These are phyloP conservation scores for Drosophila sp. DNA, from an alignment of 1,140 invertebrate genomes.

Conservation along the genomic window DNA sequence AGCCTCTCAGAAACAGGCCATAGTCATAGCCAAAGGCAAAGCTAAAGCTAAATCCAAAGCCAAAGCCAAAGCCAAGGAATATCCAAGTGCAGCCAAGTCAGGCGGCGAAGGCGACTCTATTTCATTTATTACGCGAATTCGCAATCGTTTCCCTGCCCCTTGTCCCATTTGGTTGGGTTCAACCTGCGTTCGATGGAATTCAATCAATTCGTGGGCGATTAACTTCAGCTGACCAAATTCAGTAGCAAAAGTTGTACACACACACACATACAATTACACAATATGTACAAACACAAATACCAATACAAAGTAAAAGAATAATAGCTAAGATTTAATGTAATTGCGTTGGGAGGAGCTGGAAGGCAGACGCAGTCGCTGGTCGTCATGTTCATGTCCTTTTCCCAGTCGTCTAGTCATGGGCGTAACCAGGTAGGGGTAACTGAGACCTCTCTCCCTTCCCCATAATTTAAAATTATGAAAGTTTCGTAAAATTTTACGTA, in stretches of 20 bases:
- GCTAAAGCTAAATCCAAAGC: constrained; percentile 18
- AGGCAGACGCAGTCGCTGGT: constrained; percentile 14
- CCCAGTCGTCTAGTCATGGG: constrained; percentile 44
- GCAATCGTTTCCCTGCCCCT: neutral
- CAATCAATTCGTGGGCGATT: constrained; percentile 80
- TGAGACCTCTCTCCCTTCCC: no score
- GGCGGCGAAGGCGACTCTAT: constrained; percentile 56
- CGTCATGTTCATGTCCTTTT: constrained; percentile 67
- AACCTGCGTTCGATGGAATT: constrained; percentile 81
- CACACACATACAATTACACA: constrained; percentile 18
- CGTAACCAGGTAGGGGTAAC: no score
- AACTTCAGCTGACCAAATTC: constrained; percentile 61
- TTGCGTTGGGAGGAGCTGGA: constrained; percentile 52
- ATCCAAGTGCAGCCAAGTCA: constrained; percentile 59
- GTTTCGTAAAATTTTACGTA: no score
- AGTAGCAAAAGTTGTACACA: constrained; percentile 54
- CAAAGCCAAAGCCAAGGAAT: constrained; percentile 15
- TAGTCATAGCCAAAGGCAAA: constrained; percentile 15
- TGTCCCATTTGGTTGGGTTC: constrained; percentile 28
- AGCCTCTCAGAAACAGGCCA: constrained; percentile 69
- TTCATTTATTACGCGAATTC: constrained; percentile 74
- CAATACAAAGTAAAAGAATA: constrained; percentile 79
- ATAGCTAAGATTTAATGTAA: constrained; percentile 82
- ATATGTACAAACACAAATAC: neutral
- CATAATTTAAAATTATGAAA: no score